Conservation (phyloP, 2,888 invertebrate genomes). For the Globia sparganii region DNA sequence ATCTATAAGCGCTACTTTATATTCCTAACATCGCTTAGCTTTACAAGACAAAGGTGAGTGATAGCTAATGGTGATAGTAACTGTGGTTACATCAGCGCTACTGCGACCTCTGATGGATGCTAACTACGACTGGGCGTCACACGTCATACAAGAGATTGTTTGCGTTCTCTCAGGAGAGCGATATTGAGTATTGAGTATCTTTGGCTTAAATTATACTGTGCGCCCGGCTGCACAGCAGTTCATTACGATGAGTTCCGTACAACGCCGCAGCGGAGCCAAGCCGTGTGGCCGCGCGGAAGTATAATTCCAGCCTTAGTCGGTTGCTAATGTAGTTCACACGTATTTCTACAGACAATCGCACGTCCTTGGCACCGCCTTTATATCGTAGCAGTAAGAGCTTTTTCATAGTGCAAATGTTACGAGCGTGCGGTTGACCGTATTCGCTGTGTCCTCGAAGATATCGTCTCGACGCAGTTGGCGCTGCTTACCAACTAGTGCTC, state of each 20-base stretch:
- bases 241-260: background rate
- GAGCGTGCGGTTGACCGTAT: background rate
- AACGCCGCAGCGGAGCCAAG: too few species aligned
- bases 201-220: background rate
- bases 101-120: background rate
- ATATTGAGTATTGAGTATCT: background rate
- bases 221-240: background rate
- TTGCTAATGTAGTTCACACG: background rate
- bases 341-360: background rate
- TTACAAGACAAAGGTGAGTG: constrained; percentile 1
- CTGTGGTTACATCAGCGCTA: background rate
- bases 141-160: background rate
- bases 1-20: constrained; percentile 27
- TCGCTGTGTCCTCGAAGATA: background rate
- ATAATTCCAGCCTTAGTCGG: background rate
- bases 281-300: background rate
- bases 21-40: constrained; percentile 18
- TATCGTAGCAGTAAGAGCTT: background rate
- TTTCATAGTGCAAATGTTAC: background rate
- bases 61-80: too few species aligned
- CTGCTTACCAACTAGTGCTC: background rate
- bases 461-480: background rate
- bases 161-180: background rate
- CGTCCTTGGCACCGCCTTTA: too few species aligned
- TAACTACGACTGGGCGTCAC: background rate